Evolutionary conservation across 2,797 vertebrate species (phyloP).

Genomic region (Acipenser oxyrinchus): DNA sequence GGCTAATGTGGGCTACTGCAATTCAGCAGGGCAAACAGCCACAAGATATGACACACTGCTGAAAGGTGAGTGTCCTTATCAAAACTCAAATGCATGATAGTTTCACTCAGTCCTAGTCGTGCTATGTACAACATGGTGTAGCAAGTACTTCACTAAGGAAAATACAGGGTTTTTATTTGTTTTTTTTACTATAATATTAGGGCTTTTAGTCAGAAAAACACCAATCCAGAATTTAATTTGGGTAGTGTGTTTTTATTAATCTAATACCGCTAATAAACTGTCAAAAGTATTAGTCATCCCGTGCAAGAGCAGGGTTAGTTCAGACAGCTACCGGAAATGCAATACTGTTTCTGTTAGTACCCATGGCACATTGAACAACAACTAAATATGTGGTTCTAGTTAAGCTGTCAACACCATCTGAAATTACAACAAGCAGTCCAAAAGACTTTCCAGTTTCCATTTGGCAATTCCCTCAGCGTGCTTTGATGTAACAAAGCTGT

Average conservation of each 20-base stretch:
- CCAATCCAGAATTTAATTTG: neutral
- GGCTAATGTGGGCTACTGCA: too few species aligned
- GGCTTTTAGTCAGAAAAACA: neutral
- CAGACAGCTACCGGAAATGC: conserved; percentile 44
- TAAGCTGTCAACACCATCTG: conserved; percentile 55
- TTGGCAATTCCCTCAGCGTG: conserved; percentile 44
- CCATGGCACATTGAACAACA: conserved; percentile 41
- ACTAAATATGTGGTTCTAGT: conserved; percentile 58
- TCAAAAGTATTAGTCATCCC: conserved; percentile 28
- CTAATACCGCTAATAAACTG: too few species aligned
- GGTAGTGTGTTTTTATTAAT: too few species aligned
- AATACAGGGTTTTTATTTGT: too few species aligned
- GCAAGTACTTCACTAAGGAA: too few species aligned
- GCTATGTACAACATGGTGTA: too few species aligned
- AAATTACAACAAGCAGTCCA: conserved; percentile 57
- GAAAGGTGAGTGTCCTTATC: too few species aligned
- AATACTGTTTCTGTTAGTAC: conserved; percentile 37
- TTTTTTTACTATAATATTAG: too few species aligned
- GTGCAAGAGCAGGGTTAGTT: conserved; percentile 27
- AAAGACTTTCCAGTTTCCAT: conserved; percentile 41
- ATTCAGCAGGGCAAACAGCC: too few species aligned
- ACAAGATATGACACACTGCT: too few species aligned
- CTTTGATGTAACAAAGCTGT: conserved; percentile 54
- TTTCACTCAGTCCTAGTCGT: too few species aligned
- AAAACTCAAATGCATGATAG: too few species aligned